Percentiles rank a stretch among this genome's conserved stretches.
Conservation (phyloP, 2,888 invertebrate species). For the Herminia tarsipennalis region DNA sequence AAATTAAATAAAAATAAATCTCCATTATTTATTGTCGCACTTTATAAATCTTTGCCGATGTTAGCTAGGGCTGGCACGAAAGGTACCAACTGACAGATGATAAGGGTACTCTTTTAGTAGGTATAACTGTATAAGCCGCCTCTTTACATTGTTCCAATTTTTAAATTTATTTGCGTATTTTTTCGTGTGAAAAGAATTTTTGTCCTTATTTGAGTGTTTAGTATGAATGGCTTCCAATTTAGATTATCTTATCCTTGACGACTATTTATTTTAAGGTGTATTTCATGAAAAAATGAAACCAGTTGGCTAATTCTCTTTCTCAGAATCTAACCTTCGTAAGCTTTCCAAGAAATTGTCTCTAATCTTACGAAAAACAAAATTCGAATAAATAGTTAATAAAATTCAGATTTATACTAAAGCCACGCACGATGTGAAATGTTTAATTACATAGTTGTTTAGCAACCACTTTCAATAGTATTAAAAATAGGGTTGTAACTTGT, state of each 20-base stretch:
- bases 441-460: no score
- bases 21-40: neutral
- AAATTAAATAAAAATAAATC: neutral
- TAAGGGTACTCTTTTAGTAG: neutral
- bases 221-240: neutral
- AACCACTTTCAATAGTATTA: no score
- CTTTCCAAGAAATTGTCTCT: no score
- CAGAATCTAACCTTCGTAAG: no score
- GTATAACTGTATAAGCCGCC: neutral
- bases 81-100: conserved; percentile 7
- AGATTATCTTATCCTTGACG: no score
- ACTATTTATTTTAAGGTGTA: no score
- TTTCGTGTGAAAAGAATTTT: neutral
- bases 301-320: no score
- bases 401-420: no score
- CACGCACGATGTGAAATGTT: no score
- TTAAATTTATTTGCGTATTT: neutral
- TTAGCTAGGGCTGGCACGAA: neutral
- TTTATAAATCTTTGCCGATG: conserved; percentile 1
- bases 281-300: neutral
- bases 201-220: neutral
- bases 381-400: no score
- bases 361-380: no score
- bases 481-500: no score
- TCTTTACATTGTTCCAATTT: neutral